Percentiles rank a stretch among this genome's conserved stretches.
phyloP scores from a whole-genome alignment of 2,888 invertebrate species.

The Artemia sinica region DNA sequence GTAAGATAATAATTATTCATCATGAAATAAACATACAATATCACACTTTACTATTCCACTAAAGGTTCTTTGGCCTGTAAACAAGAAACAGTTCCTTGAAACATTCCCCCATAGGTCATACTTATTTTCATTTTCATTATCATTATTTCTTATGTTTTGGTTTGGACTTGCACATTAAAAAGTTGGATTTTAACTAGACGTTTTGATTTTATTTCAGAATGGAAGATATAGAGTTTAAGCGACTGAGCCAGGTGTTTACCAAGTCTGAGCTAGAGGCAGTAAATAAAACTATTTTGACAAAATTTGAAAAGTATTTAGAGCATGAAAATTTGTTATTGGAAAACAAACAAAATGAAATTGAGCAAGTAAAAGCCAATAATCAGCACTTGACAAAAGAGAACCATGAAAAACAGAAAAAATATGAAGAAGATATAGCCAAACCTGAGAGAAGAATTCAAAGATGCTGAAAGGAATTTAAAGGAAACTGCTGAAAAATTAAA shows the following conservation, averaged over 20 bases:
- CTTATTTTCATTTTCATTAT: too few species aligned
- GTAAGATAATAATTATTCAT: too few species aligned
- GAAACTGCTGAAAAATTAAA: not conserved
- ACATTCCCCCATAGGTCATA: too few species aligned
- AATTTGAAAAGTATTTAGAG: not conserved
- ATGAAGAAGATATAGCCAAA: not conserved
- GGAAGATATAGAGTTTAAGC: not conserved
- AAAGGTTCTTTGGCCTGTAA: too few species aligned
- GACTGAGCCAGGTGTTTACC: not conserved
- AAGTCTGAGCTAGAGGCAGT: not conserved
- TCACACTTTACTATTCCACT: too few species aligned
- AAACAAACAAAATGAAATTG: constrained; percentile 2
- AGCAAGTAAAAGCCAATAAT: constrained; percentile 6
- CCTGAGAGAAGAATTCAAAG: not conserved
- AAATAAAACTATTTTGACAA: not conserved
- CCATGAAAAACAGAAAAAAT: not conserved
- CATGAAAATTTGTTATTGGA: not conserved
- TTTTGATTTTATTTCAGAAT: not conserved
- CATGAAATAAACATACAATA: too few species aligned
- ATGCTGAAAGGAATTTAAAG: not conserved
- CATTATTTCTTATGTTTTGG: too few species aligned
- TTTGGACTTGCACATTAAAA: too few species aligned
- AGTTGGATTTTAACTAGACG: too few species aligned
- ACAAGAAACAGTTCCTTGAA: too few species aligned
- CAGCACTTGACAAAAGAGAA: constrained; percentile 5